Evolutionary conservation across 2,888 invertebrate species (phyloP).

Genomic region (Drosophila fulvimacula): DNA sequence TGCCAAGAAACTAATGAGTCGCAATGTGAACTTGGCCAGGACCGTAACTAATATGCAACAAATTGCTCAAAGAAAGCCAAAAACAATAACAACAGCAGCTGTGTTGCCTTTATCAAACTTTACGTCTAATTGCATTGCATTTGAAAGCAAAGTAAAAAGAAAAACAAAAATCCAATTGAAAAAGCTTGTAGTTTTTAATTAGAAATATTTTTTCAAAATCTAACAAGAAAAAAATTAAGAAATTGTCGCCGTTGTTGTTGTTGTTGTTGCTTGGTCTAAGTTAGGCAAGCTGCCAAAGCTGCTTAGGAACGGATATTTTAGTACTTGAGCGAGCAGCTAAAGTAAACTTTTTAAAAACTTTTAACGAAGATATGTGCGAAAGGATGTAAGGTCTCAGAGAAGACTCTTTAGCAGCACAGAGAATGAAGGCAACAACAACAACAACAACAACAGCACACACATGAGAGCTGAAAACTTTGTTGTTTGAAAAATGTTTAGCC

Average conservation of each 20-base stretch:
- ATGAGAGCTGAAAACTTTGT: conserved; percentile 38
- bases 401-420: conserved; percentile 34
- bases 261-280: conserved; percentile 15
- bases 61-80: conserved; percentile 21
- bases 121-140: conserved; percentile 55
- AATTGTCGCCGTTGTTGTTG: conserved; percentile 24
- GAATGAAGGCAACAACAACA: conserved; percentile 36
- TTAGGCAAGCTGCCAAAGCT: conserved; percentile 67
- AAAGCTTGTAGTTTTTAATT: conserved; percentile 69
- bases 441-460: conserved; percentile 18
- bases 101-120: conserved; percentile 46
- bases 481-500: conserved; percentile 61
- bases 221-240: conserved; percentile 31
- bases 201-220: conserved; percentile 73
- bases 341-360: conserved; percentile 72
- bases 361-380: conserved; percentile 68
- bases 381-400: conserved; percentile 27
- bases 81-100: conserved; percentile 10
- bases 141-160: conserved; percentile 20
- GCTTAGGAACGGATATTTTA: conserved; percentile 47
- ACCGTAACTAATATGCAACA: conserved; percentile 55
- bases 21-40: conserved; percentile 53
- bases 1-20: conserved; percentile 56
- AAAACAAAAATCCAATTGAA: conserved; percentile 44
- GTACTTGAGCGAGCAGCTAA: conserved; percentile 32